Evolutionary conservation across 2,797 vertebrate genomes (phyloP).

Genomic region (Pogoniulus pusillus): DNA sequence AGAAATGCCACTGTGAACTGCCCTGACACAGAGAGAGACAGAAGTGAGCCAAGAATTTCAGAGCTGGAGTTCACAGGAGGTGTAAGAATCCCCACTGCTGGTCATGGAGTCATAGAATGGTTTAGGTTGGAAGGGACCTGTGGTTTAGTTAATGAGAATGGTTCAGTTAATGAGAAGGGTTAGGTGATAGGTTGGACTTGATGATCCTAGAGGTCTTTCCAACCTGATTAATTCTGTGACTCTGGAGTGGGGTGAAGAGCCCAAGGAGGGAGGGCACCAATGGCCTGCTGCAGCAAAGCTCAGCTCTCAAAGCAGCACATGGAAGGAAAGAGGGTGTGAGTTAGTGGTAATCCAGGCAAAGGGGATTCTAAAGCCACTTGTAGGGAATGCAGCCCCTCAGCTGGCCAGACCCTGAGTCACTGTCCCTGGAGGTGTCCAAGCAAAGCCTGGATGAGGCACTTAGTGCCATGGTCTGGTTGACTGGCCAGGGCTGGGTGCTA

Average conservation of each 20-base stretch:
- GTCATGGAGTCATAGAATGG: too few species aligned
- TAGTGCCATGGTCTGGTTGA: too few species aligned
- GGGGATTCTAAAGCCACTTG: background rate
- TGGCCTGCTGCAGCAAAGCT: background rate
- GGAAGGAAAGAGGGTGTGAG: background rate
- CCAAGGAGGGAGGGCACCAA: accelerated
- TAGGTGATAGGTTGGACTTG: too few species aligned
- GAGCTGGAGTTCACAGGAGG: background rate
- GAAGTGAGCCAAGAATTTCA: background rate
- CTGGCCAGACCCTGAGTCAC: too few species aligned
- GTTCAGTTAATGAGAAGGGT: too few species aligned
- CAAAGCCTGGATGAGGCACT: too few species aligned
- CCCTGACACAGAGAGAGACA: background rate
- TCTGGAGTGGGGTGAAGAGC: background rate
- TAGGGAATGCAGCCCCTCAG: background rate
- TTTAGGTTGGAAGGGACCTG: too few species aligned
- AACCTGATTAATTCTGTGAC: too few species aligned
- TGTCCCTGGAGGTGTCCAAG: too few species aligned
- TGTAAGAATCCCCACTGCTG: background rate
- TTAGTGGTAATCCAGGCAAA: background rate
- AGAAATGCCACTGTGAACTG: background rate
- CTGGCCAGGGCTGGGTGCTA: too few species aligned
- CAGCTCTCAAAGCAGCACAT: background rate
- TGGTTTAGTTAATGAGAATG: too few species aligned
- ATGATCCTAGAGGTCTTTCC: too few species aligned